Conservation (phyloP, 2,797 vertebrate genomes). For the Ptychadena robeensis region DNA sequence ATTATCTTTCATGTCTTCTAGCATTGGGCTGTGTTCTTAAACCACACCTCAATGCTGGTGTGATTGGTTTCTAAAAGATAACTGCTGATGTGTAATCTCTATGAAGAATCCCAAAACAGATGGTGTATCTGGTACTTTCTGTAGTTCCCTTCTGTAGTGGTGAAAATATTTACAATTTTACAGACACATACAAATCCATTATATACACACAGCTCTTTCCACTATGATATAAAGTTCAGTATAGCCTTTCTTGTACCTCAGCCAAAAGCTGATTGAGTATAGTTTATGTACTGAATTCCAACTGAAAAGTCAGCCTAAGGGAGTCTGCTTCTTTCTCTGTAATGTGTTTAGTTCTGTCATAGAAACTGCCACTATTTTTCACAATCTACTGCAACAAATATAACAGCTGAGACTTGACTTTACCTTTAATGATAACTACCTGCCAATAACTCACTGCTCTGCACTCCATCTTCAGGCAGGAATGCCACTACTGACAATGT, state of each 20-base stretch:
- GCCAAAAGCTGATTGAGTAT: constrained; percentile 14
- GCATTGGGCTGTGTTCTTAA: too few relatives aligned
- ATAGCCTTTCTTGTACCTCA: neutral
- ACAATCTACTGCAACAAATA: neutral
- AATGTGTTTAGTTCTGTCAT: constrained; percentile 1
- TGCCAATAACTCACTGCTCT: neutral
- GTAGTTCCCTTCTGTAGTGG: neutral
- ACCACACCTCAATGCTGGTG: too few relatives aligned
- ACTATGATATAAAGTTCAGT: neutral
- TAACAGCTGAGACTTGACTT: neutral
- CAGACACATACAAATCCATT: neutral
- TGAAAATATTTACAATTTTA: too few relatives aligned
- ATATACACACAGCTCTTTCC: neutral
- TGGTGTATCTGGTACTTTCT: neutral
- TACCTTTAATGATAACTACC: neutral
- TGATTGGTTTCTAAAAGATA: too few relatives aligned
- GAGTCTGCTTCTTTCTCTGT: neutral
- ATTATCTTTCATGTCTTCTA: too few relatives aligned
- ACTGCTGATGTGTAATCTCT: neutral
- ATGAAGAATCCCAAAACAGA: neutral
- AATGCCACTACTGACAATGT: too few relatives aligned
- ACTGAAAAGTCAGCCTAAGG: neutral
- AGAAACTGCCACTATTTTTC: neutral
- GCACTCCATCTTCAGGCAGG: neutral
- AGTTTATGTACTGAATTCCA: constrained; percentile 18